A percentile compares a stretch with the other conserved stretches of the same genome.
These are phyloP conservation scores for Philypnodon macrostomus DNA, from an alignment of 2,797 vertebrate species.

Conservation along the genomic window DNA sequence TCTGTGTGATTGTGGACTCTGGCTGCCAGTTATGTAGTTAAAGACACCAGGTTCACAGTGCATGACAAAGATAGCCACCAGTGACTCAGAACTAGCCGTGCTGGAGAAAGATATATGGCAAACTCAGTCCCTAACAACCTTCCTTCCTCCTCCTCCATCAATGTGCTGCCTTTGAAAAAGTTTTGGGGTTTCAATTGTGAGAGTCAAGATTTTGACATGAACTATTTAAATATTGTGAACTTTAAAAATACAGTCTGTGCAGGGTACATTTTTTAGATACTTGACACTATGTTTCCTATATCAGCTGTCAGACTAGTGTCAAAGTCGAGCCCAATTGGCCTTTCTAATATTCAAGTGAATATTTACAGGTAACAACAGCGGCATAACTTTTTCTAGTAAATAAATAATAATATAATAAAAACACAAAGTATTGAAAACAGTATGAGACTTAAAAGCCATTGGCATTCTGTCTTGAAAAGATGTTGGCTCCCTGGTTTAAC, in stretches of 20 bases:
- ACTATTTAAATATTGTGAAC: background rate
- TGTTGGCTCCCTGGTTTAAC: no score
- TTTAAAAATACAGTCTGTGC: slow-evolving; percentile 4
- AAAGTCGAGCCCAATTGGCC: background rate
- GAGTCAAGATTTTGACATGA: slow-evolving; percentile 1
- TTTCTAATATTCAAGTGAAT: no score
- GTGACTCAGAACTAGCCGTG: slow-evolving; percentile 8
- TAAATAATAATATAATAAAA: no score
- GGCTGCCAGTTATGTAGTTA: slow-evolving; percentile 17
- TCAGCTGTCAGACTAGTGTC: background rate
- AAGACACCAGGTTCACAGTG: slow-evolving; percentile 9
- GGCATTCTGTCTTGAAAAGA: no score
- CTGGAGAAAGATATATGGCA: slow-evolving; percentile 4
- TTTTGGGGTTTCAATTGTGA: slow-evolving; percentile 1
- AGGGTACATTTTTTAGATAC: slow-evolving; percentile 1
- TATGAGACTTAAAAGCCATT: no score
- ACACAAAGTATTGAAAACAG: no score
- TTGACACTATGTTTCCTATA: slow-evolving; percentile 3
- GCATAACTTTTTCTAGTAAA: no score
- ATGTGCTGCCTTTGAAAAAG: background rate
- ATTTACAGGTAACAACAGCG: no score
- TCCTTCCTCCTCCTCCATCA: background rate
- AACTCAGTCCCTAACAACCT: slow-evolving; percentile 1
- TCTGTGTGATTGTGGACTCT: slow-evolving; percentile 10
- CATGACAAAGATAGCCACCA: slow-evolving; percentile 10